Evolutionary conservation across 2,113 vertebrate species (phyloP), one percentile per base, ranked within the genome.

Genomic region (Emydocephalus ijimae): DNA sequence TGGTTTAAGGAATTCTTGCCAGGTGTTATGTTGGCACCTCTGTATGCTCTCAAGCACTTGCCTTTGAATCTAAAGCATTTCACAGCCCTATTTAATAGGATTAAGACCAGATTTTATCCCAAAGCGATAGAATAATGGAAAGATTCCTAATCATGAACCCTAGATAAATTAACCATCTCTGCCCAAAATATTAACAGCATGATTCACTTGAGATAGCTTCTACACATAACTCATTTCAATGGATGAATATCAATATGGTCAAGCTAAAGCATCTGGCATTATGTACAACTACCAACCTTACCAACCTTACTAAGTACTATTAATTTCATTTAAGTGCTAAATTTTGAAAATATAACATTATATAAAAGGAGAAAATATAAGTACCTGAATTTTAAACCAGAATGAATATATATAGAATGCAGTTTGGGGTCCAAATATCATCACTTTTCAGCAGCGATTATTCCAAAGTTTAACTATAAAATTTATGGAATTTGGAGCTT

Each of bases 141-240:
- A 29, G 9, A 34, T 90, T 90, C 21, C 48, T 54, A 90, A 90
- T 43, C 50, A 0, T 4, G n/a, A 54, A 0, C 0, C 29, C 29
- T 26, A 48, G 7, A 92, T 26, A 89, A 88, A 1, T 0, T 91
- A 92, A 88, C 86, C 0, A 81, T 61, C 43, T 61, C 34, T n/a
- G 43, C 11, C 48, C 6, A 64, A 52, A 54, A 39, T 55, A 54
- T 81, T 23, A 50, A 54, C 14, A 55, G 48, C 64, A 52, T 39
- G 48, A 90, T 90, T 29, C 10, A 54, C 11, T 90, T 12, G n/a
- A 81, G 45, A 34, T 81, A 54, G 50, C 11, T 81, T 50, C 48
- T 14, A 90, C n/a, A 39, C 34, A 39, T 20, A 81, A 21, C 74
- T 34, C 34, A 43, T 81, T 81, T 81, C 15, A 39, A 81, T 39